phyloP scores from a whole-genome alignment of 1,140 invertebrate genomes.

The Zeugodacus cucurbitae region DNA sequence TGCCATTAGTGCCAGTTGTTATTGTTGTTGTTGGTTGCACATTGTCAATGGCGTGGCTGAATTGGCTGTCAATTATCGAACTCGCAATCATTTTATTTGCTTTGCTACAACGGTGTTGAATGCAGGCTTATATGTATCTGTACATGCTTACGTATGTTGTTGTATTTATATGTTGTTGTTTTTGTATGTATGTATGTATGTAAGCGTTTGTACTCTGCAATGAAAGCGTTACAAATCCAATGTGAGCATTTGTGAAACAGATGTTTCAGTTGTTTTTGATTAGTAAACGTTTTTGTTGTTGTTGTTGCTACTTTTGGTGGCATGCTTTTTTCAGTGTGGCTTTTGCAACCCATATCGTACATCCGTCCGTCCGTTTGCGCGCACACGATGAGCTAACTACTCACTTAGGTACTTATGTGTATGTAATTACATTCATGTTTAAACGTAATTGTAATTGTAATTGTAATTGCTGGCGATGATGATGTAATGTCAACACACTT shows the following conservation, averaged over 20 bases:
- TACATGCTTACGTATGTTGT: too few species aligned
- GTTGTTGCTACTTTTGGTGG: background rate
- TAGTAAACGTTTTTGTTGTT: background rate
- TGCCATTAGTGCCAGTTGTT: background rate
- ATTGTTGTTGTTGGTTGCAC: background rate
- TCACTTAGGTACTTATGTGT: background rate
- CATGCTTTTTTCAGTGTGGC: background rate
- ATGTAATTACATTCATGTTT: background rate
- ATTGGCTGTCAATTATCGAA: conserved; percentile 11
- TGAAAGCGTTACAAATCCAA: background rate
- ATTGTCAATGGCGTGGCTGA: background rate
- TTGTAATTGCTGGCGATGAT: conserved; percentile 48
- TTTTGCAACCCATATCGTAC: conserved; percentile 3
- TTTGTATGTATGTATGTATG: background rate
- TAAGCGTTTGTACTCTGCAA: background rate
- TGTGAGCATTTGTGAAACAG: background rate
- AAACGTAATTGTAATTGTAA: background rate
- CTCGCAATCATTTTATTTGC: background rate
- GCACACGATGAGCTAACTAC: background rate
- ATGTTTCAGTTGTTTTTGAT: conserved; percentile 11
- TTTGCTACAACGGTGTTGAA: too few species aligned
- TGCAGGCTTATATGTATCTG: too few species aligned
- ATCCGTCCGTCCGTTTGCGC: conserved; percentile 22
- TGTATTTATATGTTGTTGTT: background rate
- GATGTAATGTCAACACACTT: conserved; percentile 38